phyloP scores from a whole-genome alignment of 2,888 invertebrate species.

The Monochamus alternatus region DNA sequence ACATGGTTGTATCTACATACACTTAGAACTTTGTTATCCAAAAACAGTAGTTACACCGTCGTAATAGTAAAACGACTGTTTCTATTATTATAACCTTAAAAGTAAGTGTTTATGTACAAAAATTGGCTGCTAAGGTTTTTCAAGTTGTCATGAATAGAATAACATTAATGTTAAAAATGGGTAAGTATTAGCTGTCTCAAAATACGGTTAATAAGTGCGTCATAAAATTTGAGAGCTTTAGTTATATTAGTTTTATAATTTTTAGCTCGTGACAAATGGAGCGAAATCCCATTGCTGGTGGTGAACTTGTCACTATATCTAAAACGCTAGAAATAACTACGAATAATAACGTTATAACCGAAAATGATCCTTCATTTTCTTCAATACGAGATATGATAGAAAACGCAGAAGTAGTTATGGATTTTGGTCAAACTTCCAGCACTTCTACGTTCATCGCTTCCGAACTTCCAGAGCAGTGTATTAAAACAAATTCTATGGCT shows the following conservation, averaged over 20 bases:
- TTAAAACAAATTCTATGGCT: background rate
- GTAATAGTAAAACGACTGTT: background rate
- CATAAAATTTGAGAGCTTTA: background rate
- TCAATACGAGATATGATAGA: too few species aligned
- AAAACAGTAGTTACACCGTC: constrained; percentile 25
- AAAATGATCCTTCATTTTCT: too few species aligned
- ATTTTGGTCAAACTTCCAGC: too few species aligned
- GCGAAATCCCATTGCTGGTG: background rate
- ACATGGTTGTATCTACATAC: constrained; percentile 8
- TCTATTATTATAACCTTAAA: constrained; percentile 24
- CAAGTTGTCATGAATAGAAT: constrained; percentile 5
- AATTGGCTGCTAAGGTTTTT: background rate
- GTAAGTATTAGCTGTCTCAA: background rate
- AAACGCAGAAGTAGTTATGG: too few species aligned
- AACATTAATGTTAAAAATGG: constrained; percentile 30
- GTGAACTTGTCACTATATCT: background rate
- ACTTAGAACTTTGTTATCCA: constrained; percentile 29
- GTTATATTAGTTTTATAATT: background rate
- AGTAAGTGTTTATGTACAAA: constrained; percentile 11
- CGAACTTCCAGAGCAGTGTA: constrained; percentile 4
- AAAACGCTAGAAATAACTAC: background rate
- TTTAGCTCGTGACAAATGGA: background rate
- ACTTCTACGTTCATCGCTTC: background rate
- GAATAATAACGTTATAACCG: too few species aligned
- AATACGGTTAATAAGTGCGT: constrained; percentile 1